These are phyloP conservation scores for Galeopsomyia nigrocyanea DNA, from an alignment of 2,888 invertebrate species.

Conservation along the genomic window DNA sequence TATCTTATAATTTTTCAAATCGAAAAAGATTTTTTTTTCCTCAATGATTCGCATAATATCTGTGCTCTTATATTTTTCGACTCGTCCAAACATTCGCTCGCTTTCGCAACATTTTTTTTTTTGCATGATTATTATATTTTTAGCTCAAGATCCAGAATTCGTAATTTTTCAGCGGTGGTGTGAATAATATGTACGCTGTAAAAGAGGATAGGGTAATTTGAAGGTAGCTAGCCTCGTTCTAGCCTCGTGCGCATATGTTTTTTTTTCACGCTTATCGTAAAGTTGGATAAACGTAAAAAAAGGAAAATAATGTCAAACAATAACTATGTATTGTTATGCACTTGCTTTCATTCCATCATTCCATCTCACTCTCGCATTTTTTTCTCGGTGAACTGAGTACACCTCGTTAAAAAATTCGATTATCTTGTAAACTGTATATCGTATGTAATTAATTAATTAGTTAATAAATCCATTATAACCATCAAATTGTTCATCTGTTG, in stretches of 20 bases:
- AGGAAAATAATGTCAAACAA: slow-evolving; percentile 6
- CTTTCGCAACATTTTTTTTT: slow-evolving; percentile 13
- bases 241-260: slow-evolving; percentile 64
- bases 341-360: slow-evolving; percentile 34
- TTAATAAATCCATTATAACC: slow-evolving; percentile 59
- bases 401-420: slow-evolving; percentile 54
- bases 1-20: slow-evolving; percentile 34
- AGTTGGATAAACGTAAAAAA: slow-evolving; percentile 11
- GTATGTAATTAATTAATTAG: slow-evolving; percentile 60
- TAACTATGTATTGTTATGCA: background rate
- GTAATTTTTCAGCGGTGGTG: slow-evolving; percentile 43
- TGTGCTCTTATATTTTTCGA: slow-evolving; percentile 21
- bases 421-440: slow-evolving; percentile 37
- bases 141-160: slow-evolving; percentile 20
- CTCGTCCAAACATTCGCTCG: slow-evolving; percentile 42
- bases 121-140: slow-evolving; percentile 10
- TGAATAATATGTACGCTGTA: slow-evolving; percentile 39
- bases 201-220: slow-evolving; percentile 55
- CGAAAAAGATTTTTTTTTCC: slow-evolving; percentile 46
- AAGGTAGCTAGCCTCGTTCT: slow-evolving; percentile 68
- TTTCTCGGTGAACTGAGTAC: slow-evolving; percentile 34
- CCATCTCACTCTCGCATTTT: slow-evolving; percentile 29
- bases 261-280: slow-evolving; percentile 19
- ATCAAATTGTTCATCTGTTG: slow-evolving; percentile 31
- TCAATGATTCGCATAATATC: slow-evolving; percentile 24